These are phyloP conservation scores for Ariolimax columbianus DNA, from an alignment of 2,888 invertebrate species.

Conservation along the genomic window DNA sequence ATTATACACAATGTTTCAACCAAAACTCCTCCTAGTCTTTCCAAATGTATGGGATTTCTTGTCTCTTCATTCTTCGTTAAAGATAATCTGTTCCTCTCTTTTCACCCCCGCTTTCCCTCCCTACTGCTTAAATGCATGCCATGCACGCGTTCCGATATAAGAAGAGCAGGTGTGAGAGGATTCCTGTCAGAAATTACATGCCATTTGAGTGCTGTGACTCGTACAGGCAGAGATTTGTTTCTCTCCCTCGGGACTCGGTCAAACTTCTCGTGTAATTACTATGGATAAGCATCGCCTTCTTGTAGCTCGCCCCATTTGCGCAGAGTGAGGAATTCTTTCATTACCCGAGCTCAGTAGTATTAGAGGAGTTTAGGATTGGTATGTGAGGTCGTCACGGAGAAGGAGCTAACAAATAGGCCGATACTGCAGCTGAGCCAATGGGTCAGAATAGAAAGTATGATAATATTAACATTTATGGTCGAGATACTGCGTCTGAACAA, in stretches of 20 bases:
- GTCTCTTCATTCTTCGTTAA: not conserved
- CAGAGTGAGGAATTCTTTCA: not conserved
- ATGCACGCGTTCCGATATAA: constrained; percentile 46
- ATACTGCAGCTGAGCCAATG: no score
- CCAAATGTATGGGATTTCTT: not conserved
- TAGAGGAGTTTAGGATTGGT: no score
- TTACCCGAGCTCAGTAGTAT: constrained; percentile 17
- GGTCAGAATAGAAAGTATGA: no score
- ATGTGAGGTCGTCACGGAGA: no score
- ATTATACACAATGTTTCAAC: not conserved
- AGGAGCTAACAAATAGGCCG: no score
- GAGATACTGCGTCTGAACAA: no score
- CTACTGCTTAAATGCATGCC: constrained; percentile 1
- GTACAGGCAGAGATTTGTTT: not conserved
- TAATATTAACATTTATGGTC: no score
- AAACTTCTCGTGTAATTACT: constrained; percentile 24
- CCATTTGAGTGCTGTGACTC: constrained; percentile 10
- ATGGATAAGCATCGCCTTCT: constrained; percentile 1
- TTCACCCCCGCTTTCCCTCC: not conserved
- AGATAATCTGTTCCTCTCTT: not conserved
- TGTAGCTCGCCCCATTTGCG: constrained; percentile 19
- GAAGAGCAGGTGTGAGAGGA: constrained; percentile 44
- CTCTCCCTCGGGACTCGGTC: constrained; percentile 30
- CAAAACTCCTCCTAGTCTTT: not conserved
- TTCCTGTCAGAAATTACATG: constrained; percentile 30